Conservation (phyloP, 2,888 invertebrate species). For the Petrolisthes manimaculis region DNA sequence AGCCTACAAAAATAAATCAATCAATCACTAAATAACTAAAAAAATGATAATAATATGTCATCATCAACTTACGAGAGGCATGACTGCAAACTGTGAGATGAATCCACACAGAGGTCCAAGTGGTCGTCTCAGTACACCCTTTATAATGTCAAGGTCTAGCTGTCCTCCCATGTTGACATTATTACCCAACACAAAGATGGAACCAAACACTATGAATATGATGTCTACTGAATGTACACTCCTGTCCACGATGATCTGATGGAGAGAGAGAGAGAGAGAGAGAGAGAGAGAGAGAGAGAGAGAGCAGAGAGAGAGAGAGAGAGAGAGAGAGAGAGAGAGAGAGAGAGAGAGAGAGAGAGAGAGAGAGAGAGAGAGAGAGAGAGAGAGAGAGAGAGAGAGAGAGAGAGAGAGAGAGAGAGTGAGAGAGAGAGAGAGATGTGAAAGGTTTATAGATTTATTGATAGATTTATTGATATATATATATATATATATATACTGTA, state of each 20-base stretch:
- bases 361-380: slow-evolving; percentile 2
- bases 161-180: slow-evolving; percentile 72
- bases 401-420: neutral
- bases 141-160: slow-evolving; percentile 70
- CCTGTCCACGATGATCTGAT: slow-evolving; percentile 14
- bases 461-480: too few species aligned
- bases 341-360: slow-evolving; percentile 2
- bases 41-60: too few species aligned
- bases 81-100: slow-evolving; percentile 72
- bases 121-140: slow-evolving; percentile 71
- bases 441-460: too few species aligned
- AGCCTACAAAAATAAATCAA: too few species aligned
- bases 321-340: neutral
- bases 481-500: too few species aligned
- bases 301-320: neutral
- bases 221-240: slow-evolving; percentile 30
- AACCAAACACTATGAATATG: slow-evolving; percentile 69
- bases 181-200: slow-evolving; percentile 69
- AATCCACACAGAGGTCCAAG: slow-evolving; percentile 73
- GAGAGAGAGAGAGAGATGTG: neutral
- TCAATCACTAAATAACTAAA: too few species aligned
- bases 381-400: slow-evolving; percentile 2
- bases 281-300: neutral
- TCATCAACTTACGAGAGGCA: slow-evolving; percentile 73
- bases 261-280: neutral